These are phyloP conservation scores for Diprion similis DNA, from an alignment of 1,140 invertebrate genomes.

Conservation along the genomic window DNA sequence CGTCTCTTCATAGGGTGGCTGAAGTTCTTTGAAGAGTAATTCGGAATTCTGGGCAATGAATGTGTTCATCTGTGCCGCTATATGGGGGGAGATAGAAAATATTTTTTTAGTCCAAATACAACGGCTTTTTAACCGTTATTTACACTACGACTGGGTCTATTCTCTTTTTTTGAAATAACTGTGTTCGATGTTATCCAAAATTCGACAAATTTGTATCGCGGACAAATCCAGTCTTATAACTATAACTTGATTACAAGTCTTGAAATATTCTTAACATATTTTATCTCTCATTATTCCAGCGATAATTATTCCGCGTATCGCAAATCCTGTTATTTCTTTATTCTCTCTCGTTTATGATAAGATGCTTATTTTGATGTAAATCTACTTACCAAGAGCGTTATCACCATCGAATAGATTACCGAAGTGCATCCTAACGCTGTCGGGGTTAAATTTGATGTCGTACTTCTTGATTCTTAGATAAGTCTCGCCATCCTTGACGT, in stretches of 20 bases:
- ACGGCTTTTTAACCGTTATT: neutral
- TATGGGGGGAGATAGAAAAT: neutral
- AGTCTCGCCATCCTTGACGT: slow-evolving; percentile 63
- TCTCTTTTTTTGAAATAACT: neutral
- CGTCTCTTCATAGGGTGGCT: slow-evolving; percentile 68
- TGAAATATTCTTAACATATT: no score
- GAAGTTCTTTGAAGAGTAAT: slow-evolving; percentile 70
- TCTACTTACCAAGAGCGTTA: slow-evolving; percentile 56
- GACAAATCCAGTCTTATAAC: no score
- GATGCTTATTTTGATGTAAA: no score
- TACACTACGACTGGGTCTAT: neutral
- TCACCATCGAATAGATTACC: slow-evolving; percentile 70
- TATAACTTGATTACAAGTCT: no score
- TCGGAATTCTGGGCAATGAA: slow-evolving; percentile 74
- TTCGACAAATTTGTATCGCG: neutral
- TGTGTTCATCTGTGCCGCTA: slow-evolving; percentile 55
- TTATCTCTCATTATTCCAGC: no score
- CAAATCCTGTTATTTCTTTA: no score
- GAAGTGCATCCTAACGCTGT: slow-evolving; percentile 64
- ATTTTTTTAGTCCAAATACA: slow-evolving; percentile 20
- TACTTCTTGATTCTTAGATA: slow-evolving; percentile 70
- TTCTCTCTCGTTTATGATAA: no score
- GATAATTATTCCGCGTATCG: no score
- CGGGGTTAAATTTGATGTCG: slow-evolving; percentile 63
- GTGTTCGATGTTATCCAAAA: neutral